phyloP scores from a whole-genome alignment of 2,888 invertebrate species.

The Galeruca laticollis region DNA sequence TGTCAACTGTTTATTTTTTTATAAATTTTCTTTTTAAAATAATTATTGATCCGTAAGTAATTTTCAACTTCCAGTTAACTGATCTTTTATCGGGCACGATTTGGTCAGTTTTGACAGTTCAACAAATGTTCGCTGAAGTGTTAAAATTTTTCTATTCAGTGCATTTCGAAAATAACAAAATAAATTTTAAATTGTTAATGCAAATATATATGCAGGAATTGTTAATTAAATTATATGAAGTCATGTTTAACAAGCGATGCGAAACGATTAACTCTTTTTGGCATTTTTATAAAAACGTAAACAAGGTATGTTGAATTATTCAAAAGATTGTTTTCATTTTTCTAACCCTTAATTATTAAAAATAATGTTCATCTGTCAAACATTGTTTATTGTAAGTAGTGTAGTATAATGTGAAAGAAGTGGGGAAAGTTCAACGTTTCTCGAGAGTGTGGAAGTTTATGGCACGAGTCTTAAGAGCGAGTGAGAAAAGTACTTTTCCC shows the following conservation, averaged over 20 bases:
- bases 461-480: no score
- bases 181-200: not conserved
- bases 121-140: constrained; percentile 17
- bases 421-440: no score
- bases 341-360: not conserved
- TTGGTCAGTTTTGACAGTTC: constrained; percentile 30
- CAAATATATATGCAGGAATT: not conserved
- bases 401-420: no score
- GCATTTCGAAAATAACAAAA: not conserved
- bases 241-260: not conserved
- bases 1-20: constrained; percentile 29
- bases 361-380: not conserved
- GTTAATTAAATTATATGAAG: not conserved
- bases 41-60: constrained; percentile 26
- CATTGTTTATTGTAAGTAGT: no score
- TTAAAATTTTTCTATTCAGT: constrained; percentile 25
- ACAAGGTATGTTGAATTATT: not conserved
- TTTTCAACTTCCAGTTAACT: constrained; percentile 37
- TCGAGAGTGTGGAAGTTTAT: no score
- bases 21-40: constrained; percentile 24
- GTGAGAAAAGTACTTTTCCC: no score
- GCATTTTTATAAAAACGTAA: constrained; percentile 3
- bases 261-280: not conserved
- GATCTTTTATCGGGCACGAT: constrained; percentile 32
- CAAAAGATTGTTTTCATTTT: not conserved